Evolutionary conservation across 2,113 vertebrate species (phyloP).

Genomic region (Thryonomys swinderianus): DNA sequence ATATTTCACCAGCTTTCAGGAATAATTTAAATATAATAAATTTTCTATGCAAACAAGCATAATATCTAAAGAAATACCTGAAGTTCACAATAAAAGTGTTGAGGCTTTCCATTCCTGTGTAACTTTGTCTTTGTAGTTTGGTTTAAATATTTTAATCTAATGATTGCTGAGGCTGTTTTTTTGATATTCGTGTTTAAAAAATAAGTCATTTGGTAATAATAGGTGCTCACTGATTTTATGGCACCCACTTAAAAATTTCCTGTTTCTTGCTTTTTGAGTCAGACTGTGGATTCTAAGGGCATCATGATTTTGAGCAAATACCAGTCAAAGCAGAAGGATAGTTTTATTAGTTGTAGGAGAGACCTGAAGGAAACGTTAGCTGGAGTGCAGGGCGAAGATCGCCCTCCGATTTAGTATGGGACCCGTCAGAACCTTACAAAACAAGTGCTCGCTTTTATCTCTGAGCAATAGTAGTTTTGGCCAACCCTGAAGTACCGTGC

Average conservation of each 20-base stretch:
- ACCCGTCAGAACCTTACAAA: background rate
- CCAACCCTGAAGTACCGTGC: conserved; percentile 14
- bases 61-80: background rate
- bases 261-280: background rate
- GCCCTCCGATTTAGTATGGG: background rate
- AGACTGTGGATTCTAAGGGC: conserved; percentile 30
- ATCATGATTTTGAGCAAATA: conserved; percentile 28
- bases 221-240: conserved; percentile 12
- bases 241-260: background rate
- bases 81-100: conserved; percentile 3
- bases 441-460: background rate
- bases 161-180: background rate
- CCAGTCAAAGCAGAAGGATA: conserved; percentile 12
- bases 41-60: background rate
- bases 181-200: conserved; percentile 7
- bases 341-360: background rate
- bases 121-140: background rate
- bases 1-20: background rate
- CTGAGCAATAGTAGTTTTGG: background rate
- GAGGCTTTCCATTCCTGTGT: background rate
- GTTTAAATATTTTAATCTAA: conserved; percentile 16
- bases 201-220: background rate
- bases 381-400: background rate
- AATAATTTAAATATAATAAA: background rate
- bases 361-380: background rate